A percentile compares a stretch with the other conserved stretches of the same genome.
Evolutionary conservation across 2,797 vertebrate genomes (phyloP).

Genomic region (Micromesistius poutassou): DNA sequence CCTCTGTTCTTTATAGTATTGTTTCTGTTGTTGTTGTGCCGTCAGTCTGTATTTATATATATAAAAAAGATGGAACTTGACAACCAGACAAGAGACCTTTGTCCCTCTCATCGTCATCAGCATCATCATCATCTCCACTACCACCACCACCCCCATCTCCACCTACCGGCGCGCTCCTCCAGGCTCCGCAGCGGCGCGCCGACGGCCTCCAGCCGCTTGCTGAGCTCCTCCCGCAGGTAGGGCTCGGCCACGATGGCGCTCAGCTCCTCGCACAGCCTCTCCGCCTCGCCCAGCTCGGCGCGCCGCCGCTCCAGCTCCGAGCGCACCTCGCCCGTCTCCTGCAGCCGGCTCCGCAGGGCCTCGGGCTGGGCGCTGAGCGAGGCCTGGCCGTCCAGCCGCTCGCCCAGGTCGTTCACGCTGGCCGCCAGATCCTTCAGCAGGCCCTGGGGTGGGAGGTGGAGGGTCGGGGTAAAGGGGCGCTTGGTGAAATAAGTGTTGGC

Average conservation of each 20-base stretch:
- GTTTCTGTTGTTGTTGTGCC: no score
- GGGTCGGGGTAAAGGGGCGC: not conserved
- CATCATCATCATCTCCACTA: not conserved
- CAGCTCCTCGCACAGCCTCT: slow-evolving; percentile 84
- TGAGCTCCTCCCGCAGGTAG: slow-evolving; percentile 94
- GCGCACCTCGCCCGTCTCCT: slow-evolving; percentile 93
- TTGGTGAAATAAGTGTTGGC: no score
- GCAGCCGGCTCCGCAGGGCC: slow-evolving; percentile 85
- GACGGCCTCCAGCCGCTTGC: slow-evolving; percentile 88
- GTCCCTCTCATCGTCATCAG: not conserved
- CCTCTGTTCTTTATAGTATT: no score
- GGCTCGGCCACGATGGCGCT: slow-evolving; percentile 89
- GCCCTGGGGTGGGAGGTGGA: slow-evolving; percentile 49
- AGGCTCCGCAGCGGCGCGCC: slow-evolving; percentile 85
- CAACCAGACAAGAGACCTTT: not conserved
- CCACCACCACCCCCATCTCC: not conserved
- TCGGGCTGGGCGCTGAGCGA: slow-evolving; percentile 90
- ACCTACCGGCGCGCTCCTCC: slow-evolving; percentile 90
- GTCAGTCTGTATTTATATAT: no score
- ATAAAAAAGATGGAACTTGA: not conserved
- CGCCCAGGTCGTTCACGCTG: slow-evolving; percentile 79
- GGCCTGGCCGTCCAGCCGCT: slow-evolving; percentile 82
- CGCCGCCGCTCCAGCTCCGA: slow-evolving; percentile 86
- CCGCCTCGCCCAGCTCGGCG: slow-evolving; percentile 79
- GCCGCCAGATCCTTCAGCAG: slow-evolving; percentile 83